Conservation (phyloP, 1,140 invertebrate genomes). For the Drosophila sp. region DNA sequence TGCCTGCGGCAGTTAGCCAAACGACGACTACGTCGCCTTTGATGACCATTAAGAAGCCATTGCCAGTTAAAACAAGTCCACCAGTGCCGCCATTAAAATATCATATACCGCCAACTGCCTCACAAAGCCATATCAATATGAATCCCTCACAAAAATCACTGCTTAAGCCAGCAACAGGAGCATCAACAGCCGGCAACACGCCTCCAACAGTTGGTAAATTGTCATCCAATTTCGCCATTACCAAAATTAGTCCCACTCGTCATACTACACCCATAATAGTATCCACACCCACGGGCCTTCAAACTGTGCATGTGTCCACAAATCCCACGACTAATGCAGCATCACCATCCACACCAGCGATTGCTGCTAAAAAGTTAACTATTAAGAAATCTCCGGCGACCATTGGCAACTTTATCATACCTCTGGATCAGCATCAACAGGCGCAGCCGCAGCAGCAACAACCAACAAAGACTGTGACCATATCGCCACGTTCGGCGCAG, state of each 20-base stretch:
- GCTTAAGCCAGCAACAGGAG: conserved; percentile 54
- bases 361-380: conserved; percentile 60
- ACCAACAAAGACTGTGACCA: conserved; percentile 24
- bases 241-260: conserved; percentile 50
- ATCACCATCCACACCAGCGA: not conserved
- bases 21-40: not conserved
- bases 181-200: conserved; percentile 18
- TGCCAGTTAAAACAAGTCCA: conserved; percentile 56
- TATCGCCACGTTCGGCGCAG: conserved; percentile 52
- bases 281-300: conserved; percentile 73
- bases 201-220: conserved; percentile 19
- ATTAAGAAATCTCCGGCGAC: conserved; percentile 53
- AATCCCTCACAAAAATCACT: conserved; percentile 62
- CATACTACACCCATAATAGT: conserved; percentile 76
- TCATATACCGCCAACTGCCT: conserved; percentile 54
- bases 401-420: conserved; percentile 55
- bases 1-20: conserved; percentile 48
- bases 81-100: conserved; percentile 79
- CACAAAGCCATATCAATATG: conserved; percentile 16
- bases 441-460: conserved; percentile 38
- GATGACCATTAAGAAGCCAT: conserved; percentile 50
- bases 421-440: conserved; percentile 42
- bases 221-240: conserved; percentile 30
- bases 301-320: conserved; percentile 79
- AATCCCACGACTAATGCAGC: conserved; percentile 48